A percentile compares a stretch with the other conserved stretches of the same genome.
Evolutionary conservation across 2,797 vertebrate genomes (phyloP).

Genomic region (Dermochelys coriacea): DNA sequence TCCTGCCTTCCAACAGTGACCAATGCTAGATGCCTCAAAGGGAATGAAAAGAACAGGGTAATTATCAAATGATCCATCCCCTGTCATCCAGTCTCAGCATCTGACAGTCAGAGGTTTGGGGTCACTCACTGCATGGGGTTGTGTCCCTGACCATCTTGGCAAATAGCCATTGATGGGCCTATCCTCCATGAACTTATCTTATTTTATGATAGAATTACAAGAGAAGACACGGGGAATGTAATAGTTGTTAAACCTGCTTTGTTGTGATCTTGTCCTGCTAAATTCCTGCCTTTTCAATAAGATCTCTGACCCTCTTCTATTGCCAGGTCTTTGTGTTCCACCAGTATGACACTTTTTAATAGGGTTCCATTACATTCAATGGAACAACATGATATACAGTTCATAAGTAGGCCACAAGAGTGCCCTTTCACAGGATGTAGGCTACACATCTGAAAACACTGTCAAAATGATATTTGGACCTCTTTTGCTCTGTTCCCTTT

Average conservation of each 20-base stretch:
- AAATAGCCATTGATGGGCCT: neutral
- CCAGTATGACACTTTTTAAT: neutral
- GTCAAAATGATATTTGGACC: neutral
- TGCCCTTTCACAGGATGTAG: neutral
- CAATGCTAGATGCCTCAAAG: neutral
- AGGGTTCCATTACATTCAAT: neutral
- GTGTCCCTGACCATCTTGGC: neutral
- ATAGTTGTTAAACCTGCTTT: neutral
- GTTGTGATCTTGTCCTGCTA: neutral
- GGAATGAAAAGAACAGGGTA: neutral
- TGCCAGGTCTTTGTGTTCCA: neutral
- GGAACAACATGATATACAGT: accelerated
- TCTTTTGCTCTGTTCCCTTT: neutral
- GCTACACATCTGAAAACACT: neutral
- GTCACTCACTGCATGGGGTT: neutral
- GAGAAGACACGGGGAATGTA: neutral
- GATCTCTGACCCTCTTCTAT: neutral
- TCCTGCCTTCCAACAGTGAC: neutral
- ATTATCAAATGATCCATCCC: neutral
- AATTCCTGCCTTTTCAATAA: neutral
- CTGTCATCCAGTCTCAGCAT: neutral
- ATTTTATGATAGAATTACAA: neutral
- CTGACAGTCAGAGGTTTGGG: neutral
- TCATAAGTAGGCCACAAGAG: neutral
- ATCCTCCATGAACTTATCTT: neutral